phyloP scores from a whole-genome alignment of 2,797 vertebrate genomes.

The Poecilia gillii region DNA sequence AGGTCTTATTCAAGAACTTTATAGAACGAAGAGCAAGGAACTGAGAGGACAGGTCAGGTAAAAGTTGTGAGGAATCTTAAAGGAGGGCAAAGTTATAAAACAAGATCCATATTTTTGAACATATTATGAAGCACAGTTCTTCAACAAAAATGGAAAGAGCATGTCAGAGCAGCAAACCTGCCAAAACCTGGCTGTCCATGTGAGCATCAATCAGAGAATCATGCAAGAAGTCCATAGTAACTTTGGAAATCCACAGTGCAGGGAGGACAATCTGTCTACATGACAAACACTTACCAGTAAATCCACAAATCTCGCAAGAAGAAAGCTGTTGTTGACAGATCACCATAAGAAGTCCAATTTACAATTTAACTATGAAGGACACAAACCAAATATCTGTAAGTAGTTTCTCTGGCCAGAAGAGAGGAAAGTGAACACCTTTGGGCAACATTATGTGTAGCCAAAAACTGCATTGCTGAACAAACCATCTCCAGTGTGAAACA shows the following conservation, averaged over 20 bases:
- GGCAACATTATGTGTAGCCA: background rate
- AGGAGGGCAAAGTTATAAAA: background rate
- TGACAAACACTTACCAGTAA: background rate
- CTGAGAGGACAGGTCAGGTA: background rate
- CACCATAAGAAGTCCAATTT: background rate
- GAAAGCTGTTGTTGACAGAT: background rate
- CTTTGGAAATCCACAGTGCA: background rate
- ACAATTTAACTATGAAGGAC: too few relatives aligned
- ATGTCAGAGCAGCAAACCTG: background rate
- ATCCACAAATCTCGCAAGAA: constrained; percentile 1
- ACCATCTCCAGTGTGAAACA: background rate
- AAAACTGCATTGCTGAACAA: background rate
- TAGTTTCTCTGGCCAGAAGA: background rate
- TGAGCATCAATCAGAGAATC: background rate
- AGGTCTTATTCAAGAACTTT: background rate
- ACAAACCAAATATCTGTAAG: background rate
- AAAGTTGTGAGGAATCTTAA: background rate
- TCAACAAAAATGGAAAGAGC: background rate
- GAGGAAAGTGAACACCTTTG: background rate
- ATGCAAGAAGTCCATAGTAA: background rate
- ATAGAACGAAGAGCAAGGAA: background rate
- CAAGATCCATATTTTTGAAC: background rate
- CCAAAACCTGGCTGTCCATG: background rate
- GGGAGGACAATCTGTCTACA: background rate
- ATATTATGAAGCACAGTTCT: background rate